Evolutionary conservation across 2,888 invertebrate genomes (phyloP).

Genomic region (Ashinkailepas kermadecensis): DNA sequence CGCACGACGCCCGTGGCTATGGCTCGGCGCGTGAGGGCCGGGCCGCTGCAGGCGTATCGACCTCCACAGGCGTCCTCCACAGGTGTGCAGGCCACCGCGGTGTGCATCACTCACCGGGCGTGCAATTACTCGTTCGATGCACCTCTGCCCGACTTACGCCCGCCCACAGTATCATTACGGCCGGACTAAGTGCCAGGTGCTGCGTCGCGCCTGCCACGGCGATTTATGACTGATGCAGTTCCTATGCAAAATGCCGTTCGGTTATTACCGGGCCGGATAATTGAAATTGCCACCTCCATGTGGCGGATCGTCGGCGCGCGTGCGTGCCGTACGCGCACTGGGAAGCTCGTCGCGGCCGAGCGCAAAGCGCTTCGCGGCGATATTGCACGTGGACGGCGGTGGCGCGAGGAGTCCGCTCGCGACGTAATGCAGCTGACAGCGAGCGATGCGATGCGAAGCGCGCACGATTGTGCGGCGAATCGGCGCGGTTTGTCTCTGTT

Average conservation of each 20-base stretch:
- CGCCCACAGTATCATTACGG: neutral
- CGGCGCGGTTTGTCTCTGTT: conserved; percentile 8
- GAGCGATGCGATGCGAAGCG: neutral
- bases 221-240: conserved; percentile 4
- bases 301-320: neutral
- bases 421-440: neutral
- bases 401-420: neutral
- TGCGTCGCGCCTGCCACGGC: neutral
- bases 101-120: no score
- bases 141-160: neutral
- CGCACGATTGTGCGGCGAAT: neutral
- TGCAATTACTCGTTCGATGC: no score
- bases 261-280: neutral
- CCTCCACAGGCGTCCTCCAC: no score
- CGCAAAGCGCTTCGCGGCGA: no score
- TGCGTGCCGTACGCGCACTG: neutral
- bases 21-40: no score
- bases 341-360: no score
- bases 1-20: no score
- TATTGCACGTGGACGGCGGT: neutral
- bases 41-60: no score
- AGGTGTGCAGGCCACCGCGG: no score
- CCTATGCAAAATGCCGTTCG: neutral
- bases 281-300: neutral
- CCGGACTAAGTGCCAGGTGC: neutral